Base-by-base conservation (phyloP, 2,113 vertebrate genomes). In the Ptyas mucosa region DNA sequence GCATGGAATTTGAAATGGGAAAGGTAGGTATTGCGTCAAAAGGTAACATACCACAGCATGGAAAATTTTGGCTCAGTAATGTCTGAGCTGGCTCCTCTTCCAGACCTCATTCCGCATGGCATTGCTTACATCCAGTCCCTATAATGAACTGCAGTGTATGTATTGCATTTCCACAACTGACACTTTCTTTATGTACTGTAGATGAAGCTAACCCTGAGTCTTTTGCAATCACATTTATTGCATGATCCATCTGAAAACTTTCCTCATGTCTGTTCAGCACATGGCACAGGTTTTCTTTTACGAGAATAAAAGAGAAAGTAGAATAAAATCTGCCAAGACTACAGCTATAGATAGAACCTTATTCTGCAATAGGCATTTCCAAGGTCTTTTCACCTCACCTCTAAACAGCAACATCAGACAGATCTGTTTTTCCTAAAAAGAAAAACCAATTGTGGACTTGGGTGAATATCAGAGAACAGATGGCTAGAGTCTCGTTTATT, bases 1-100 rank as follows among this genome's bases (percentile, higher is more conserved):
- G 99, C 64, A 98, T 99, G 97, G 99, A 99, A 97, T 99, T 99
- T 96, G 99, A 99, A 96, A 99, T 99, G 99, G 99, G 99, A 93
- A 99, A 98, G 98, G 99, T 99, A 96, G 98, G 97, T 96, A 69
- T 24, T 0, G 0, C 21, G 15, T 15, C 69, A 18, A 87, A 58
- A 75, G 0, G 0, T n/a, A 24, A 89, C 4, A 9, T 81, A 58
- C 23, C 10, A 53, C 93, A 23, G 34, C 69, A 86, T 89, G 57
- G 51, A 15, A 89, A 94, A 69, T 9, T 49, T 87, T 87, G 11
- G 86, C 52, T 51, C 21, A 26, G 86, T 51, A 87, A 26, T 52
- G 86, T 24, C 49, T 58, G 49, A 54, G 1, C n/a, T 91, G n/a
- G 53, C 6, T 54, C 9, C 7, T n/a, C 49, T 53, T 24, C 24